A percentile compares a stretch with the other conserved stretches of the same genome.
Evolutionary conservation across 2,888 invertebrate species (phyloP).

Genomic region (Lypha dubia): DNA sequence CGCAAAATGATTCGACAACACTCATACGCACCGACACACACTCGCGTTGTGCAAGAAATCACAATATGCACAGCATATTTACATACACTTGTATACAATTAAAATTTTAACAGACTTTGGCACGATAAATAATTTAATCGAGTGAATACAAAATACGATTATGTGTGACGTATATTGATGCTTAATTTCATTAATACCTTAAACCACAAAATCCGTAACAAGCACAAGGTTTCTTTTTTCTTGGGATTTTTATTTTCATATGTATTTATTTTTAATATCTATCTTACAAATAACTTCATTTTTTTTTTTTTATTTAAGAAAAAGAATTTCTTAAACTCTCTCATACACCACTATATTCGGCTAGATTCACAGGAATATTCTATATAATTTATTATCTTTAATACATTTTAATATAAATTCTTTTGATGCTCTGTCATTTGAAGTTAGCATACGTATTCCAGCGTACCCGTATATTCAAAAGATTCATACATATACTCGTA

Average conservation of each 20-base stretch:
- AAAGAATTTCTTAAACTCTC: too few relatives aligned
- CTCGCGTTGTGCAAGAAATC: conserved; percentile 5
- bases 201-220: background rate
- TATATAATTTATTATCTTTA: conserved; percentile 10
- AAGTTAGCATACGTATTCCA: conserved; percentile 69
- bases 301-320: background rate
- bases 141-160: background rate
- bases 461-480: conserved; percentile 54
- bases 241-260: background rate
- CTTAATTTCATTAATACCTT: background rate
- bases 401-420: background rate
- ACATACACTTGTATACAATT: background rate
- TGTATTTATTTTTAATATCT: background rate
- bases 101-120: background rate
- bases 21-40: background rate
- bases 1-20: background rate
- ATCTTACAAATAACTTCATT: background rate
- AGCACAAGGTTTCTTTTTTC: conserved; percentile 25
- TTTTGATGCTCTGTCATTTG: background rate
- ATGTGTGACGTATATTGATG: too few relatives aligned
- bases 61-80: background rate
- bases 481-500: background rate
- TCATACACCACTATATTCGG: background rate
- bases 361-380: conserved; percentile 3
- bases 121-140: background rate